Conservation (phyloP, 2,888 invertebrate genomes). For the Eristalis intricaria region DNA sequence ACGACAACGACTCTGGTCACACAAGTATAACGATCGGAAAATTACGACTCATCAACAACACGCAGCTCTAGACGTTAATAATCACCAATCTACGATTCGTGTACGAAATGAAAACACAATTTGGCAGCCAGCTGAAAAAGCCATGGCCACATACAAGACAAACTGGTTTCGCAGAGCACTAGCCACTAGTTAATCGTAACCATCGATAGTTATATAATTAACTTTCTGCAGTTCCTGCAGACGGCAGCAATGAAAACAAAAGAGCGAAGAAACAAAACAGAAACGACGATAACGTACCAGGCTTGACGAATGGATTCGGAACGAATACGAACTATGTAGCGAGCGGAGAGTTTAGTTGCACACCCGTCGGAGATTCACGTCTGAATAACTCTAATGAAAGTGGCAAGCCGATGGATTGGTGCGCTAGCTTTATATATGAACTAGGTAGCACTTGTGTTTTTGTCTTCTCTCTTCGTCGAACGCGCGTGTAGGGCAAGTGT, state of each 20-base stretch:
- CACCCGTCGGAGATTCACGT: conserved; percentile 30
- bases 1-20: neutral
- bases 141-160: conserved; percentile 23
- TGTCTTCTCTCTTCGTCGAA: neutral
- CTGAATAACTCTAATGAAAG: conserved; percentile 45
- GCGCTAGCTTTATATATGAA: conserved; percentile 47
- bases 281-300: neutral
- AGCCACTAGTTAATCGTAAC: conserved; percentile 1
- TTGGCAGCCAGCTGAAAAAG: conserved; percentile 11
- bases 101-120: neutral
- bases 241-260: neutral
- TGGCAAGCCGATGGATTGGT: conserved; percentile 52
- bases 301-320: conserved; percentile 13
- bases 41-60: neutral
- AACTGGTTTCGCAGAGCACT: conserved; percentile 44
- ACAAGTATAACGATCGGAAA: neutral
- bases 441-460: neutral
- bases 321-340: neutral
- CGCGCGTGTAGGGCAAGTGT: neutral
- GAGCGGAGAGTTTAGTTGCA: neutral
- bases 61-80: neutral
- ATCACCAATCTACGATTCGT: neutral
- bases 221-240: conserved; percentile 7
- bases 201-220: conserved; percentile 40
- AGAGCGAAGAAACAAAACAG: neutral